Percentiles rank a stretch among this genome's conserved stretches.
Evolutionary conservation across 2,888 invertebrate species (phyloP).

Genomic region (Cacoxenus indagator): DNA sequence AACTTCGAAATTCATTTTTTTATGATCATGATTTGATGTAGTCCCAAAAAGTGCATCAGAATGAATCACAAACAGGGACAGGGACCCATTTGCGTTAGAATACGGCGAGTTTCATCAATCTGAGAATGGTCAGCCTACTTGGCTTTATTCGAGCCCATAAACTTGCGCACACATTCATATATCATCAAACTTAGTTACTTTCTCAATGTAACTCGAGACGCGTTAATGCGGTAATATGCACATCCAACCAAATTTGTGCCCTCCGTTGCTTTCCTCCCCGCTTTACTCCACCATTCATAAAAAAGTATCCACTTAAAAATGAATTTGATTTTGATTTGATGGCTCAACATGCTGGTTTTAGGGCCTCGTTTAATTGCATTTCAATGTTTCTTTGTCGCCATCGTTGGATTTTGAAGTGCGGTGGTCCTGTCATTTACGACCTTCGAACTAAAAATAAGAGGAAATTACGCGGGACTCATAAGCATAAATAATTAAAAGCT

Average conservation of each 20-base stretch:
- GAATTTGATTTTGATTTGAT: conserved; percentile 46
- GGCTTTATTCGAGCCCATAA: background rate
- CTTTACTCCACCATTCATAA: conserved; percentile 43
- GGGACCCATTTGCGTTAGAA: conserved; percentile 22
- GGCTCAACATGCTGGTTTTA: conserved; percentile 54
- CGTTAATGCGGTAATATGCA: conserved; percentile 63
- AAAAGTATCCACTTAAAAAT: conserved; percentile 61
- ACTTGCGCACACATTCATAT: background rate
- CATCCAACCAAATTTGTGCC: conserved; percentile 26
- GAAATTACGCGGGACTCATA: conserved; percentile 3
- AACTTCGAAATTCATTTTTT: conserved; percentile 22
- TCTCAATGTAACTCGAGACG: conserved; percentile 12
- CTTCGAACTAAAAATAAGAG: background rate
- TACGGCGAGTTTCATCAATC: conserved; percentile 15
- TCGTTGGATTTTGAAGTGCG: conserved; percentile 16
- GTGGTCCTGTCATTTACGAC: conserved; percentile 45
- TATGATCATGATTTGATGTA: conserved; percentile 33
- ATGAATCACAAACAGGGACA: conserved; percentile 2
- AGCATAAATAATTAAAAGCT: conserved; percentile 32
- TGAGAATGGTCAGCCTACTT: background rate
- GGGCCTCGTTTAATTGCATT: conserved; percentile 56
- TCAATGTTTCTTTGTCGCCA: conserved; percentile 50
- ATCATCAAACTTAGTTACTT: background rate
- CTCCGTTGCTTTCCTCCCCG: conserved; percentile 38
- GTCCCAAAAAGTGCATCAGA: background rate